Conservation (phyloP, 2,113 vertebrate genomes). For the Platysternon megacephalum region DNA sequence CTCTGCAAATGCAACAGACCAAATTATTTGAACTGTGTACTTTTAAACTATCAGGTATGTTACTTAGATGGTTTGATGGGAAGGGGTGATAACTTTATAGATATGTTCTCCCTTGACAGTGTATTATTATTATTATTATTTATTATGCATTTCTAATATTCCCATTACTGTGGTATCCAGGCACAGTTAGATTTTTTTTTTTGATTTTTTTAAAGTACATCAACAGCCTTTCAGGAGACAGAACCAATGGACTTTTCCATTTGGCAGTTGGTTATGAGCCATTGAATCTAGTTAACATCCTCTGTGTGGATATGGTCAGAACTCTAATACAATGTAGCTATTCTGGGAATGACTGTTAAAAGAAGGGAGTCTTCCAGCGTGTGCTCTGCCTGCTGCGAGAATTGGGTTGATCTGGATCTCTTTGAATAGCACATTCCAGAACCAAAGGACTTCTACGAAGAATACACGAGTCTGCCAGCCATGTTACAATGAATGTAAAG, state of each 20-base stretch:
- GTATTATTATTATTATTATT: background rate
- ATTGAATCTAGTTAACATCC: background rate
- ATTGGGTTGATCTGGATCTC: background rate
- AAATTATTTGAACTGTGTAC: background rate
- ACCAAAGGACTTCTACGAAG: background rate
- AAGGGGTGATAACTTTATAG: background rate
- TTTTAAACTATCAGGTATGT: background rate
- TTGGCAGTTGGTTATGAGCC: rapidly evolving
- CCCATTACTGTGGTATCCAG: background rate
- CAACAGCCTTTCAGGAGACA: background rate
- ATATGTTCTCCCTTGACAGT: background rate
- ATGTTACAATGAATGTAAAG: background rate
- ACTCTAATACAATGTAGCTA: background rate
- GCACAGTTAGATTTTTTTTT: background rate
- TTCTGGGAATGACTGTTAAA: background rate
- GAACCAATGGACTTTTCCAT: background rate
- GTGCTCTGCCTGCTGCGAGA: background rate
- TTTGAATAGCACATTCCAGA: background rate
- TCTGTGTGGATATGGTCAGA: background rate
- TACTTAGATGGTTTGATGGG: background rate
- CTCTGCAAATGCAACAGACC: background rate
- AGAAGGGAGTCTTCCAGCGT: background rate
- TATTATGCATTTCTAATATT: background rate
- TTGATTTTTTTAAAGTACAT: background rate
- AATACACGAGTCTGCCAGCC: background rate